Conservation (phyloP, 2,797 vertebrate species). For the Crocodylus rhombifer region DNA sequence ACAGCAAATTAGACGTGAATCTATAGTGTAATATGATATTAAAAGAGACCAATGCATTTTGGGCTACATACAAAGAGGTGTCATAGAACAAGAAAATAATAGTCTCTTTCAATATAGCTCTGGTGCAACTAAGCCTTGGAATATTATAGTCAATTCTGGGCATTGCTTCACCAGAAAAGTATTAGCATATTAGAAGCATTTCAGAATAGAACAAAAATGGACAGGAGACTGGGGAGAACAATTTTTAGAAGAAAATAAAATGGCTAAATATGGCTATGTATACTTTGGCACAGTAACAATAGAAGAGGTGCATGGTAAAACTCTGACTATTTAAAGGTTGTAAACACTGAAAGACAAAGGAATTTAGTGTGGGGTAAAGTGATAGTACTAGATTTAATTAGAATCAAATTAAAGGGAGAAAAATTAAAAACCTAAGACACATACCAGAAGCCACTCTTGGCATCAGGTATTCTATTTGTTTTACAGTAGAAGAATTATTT, state of each 20-base stretch:
- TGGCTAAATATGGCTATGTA: not conserved
- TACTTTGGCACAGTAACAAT: not conserved
- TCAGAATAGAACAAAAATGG: not conserved
- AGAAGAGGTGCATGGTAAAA: not conserved
- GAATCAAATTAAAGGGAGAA: not conserved
- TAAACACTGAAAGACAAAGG: not conserved
- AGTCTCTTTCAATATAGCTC: constrained; percentile 27
- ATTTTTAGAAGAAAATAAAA: not conserved
- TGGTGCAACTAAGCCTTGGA: constrained; percentile 22
- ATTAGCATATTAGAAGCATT: not conserved
- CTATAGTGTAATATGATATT: constrained; percentile 12
- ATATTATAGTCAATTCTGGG: not conserved
- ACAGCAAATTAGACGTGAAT: constrained; percentile 65
- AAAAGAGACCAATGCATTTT: constrained; percentile 33
- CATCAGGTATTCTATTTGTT: not conserved
- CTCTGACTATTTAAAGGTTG: not conserved
- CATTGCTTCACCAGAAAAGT: not conserved
- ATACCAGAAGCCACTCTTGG: not conserved
- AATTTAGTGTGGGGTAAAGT: not conserved
- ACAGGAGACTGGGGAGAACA: not conserved
- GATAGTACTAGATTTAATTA: not conserved
- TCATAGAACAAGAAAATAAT: constrained; percentile 28
- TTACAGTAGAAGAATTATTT: not conserved
- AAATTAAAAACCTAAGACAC: not conserved
- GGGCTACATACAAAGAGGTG: constrained; percentile 40